Evolutionary conservation across 2,113 vertebrate species (phyloP), one percentile per base, ranked within the genome.

Genomic region (Sialia sialis): DNA sequence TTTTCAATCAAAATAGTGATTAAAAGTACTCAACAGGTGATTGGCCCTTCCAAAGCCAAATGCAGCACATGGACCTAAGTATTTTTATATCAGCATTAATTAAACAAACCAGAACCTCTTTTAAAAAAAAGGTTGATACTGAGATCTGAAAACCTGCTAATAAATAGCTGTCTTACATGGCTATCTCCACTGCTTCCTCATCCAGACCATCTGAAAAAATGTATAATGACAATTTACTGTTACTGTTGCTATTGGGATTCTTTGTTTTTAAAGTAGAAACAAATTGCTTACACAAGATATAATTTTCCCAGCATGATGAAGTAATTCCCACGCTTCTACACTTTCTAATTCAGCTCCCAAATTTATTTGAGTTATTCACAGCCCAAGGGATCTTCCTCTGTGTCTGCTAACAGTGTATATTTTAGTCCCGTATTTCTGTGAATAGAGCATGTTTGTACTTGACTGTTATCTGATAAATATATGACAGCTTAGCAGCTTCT

Each of bases 121-220:
- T 48, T 4, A 1, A n/a, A 38, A 39, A 36, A 43, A 21, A 29
- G 7, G 23, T 55, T 1, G 1, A 2, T 55, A 41, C 26, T 76
- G n/a, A 62, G 29, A 56, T 51, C 32, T 70, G 46, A 76, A 62
- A 64, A 62, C 18, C 25, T 56, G 30, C 13, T 56, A 26, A 56
- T n/a, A n/a, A 60, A 21, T 25, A n/a, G 19, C 34, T 43, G 8
- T 58, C 25, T 62, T 27, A 41, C 38, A 26, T 6, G 4, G 46
- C 36, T 51, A 32, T 22, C 27, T 56, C 48, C 11, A 5, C 27
- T 75, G 18, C 58, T 72, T 49, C 21, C 32, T 72, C n/a, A 54
- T 21, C 34, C 38, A 86, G 44, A 68, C 43, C 11, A 67, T 32
- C 44, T 76, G 54, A 51, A 76, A 76, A 68, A 79, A 41, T 34